Evolutionary conservation across 2,797 vertebrate species (phyloP), one percentile per base, ranked within the genome.

Genomic region (Lithobates pipiens): DNA sequence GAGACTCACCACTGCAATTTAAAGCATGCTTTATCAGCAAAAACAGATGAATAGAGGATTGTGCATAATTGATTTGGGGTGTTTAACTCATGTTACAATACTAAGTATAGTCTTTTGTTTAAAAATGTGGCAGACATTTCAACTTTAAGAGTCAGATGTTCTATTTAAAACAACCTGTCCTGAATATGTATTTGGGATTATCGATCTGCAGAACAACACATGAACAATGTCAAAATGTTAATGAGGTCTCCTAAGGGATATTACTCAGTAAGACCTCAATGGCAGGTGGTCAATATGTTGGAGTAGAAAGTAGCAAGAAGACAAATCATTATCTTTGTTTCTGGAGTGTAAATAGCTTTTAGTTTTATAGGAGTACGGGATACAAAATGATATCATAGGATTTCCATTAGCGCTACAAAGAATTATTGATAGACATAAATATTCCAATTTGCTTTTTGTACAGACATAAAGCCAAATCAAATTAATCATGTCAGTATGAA

Each of bases 211-310:
- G 75, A 74, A 78, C 80, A 86, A 68, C 27, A 80, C 76, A 79
- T 79, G 81, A 74, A 69, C 81, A 87, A 83, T 87, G 85, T 83
- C 85, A 87, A 79, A 79, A 83, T 76, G 80, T 79, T 87, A 87
- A 87, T 63, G 81, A 76, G 70, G 80, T 80, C 85, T 79, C 76
- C 39, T 39, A 74, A 70, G 85, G 85, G 11, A 83, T 83, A 75
- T 87, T 79, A 87, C 50, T 83, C 76, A 87, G 23, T 74, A 75
- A 68, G 68, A 75, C 63, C 81, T 79, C 80, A 61, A 75, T 79
- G 76, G 76, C 85, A 83, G 61, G 29, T 11, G 27, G 72, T 87
- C 85, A 76, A 83, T 87, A 83, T 69, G 23, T 72, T 87, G 34
- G 76, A 73, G 69, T 70, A 83, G 25, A 86, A 76, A 46, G 76